Evolutionary conservation across 2,113 vertebrate genomes (phyloP), one percentile per base, ranked within the genome.

Genomic region (Aythya baeri): DNA sequence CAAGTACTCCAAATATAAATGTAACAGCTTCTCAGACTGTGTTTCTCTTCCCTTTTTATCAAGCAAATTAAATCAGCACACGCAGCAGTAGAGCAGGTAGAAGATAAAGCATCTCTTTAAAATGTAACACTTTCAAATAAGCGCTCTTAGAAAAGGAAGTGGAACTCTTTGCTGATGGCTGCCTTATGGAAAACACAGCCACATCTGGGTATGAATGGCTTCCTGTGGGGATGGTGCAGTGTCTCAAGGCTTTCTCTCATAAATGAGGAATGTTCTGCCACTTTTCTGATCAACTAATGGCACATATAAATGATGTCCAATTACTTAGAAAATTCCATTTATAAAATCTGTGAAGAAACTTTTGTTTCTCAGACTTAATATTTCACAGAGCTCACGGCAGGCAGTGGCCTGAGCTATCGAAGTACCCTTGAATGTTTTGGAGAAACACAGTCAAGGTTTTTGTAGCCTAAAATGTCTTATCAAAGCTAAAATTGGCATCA

Each of bases 251-350:
- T 91, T 77, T 79, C 90, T 34, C 59, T 93, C 92, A 87, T 62
- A 76, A 73, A 66, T 14, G 66, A 94, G 76, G 61, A 95, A 96
- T 86, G 91, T 54, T 76, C 72, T 46, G 57, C n/a, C 12, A 17
- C 38, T 54, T 25, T 18, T 61, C 77, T 76, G 31, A 22, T 25
- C 91, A 75, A 59, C 50, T 66, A 41, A 84, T 83, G 44, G 49
- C 58, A 72, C 9, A 44, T 17, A 26, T 1, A 65, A n/a, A 68
- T 7, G 13, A 26, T 65, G 73, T 32, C 80, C 36, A 86, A 41
- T n/a, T 75, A 43, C 74, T 71, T 38, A 32, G 20, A 71, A 12
- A 93, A 50, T 65, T 75, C 20, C n/a, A 50, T 2, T 62, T 67
- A 34, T 41, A 8, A 91, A 78, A 78, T 26, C 12, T 21, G 74